phyloP scores from a whole-genome alignment of 2,113 vertebrate species.

The Chloebia gouldiae region DNA sequence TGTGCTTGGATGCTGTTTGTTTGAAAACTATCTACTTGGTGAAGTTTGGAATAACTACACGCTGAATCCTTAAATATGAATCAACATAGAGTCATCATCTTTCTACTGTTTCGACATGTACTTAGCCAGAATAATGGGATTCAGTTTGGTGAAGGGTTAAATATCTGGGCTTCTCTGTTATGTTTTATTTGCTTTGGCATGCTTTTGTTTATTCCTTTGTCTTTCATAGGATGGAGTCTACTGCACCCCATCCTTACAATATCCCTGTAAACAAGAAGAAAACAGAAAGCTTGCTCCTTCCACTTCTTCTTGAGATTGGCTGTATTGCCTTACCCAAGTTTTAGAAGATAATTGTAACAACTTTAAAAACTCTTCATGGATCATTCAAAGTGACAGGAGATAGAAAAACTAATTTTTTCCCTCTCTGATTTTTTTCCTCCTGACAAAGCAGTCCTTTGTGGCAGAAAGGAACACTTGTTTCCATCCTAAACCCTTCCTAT shows the following conservation, averaged over 20 bases:
- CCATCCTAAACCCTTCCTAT: neutral
- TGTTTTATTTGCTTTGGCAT: neutral
- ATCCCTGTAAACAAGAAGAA: neutral
- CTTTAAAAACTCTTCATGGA: neutral
- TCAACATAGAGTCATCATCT: neutral
- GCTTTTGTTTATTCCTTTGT: neutral
- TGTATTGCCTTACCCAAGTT: neutral
- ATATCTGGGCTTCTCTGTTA: neutral
- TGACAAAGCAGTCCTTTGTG: neutral
- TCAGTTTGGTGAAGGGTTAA: neutral
- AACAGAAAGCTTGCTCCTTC: neutral
- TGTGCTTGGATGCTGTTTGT: neutral
- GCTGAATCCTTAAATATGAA: neutral
- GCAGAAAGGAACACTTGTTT: neutral
- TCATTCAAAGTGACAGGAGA: rapidly evolving
- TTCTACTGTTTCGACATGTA: neutral
- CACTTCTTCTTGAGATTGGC: neutral
- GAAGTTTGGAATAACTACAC: neutral
- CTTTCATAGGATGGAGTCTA: neutral
- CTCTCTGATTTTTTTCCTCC: neutral
- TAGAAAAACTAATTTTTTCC: neutral
- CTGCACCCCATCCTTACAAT: neutral
- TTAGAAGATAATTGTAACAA: neutral
- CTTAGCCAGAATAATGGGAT: neutral
- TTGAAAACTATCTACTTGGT: neutral